These are phyloP conservation scores for Notechis scutatus DNA, from an alignment of 2,113 vertebrate genomes.

Conservation along the genomic window DNA sequence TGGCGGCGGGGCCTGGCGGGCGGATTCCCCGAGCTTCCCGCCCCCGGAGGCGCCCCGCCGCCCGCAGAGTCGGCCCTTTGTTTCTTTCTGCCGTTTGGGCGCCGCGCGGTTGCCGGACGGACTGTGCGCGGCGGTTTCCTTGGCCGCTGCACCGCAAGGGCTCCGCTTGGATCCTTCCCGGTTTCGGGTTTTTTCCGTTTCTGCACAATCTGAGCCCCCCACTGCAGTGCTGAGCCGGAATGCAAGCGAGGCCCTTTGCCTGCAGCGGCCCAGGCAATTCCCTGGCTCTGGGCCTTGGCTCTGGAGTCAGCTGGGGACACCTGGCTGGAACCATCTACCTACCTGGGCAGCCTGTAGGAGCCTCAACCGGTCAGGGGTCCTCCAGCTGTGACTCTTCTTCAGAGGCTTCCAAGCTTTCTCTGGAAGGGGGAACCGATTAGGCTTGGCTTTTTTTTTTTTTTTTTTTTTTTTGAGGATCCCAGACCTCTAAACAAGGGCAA, in stretches of 20 bases:
- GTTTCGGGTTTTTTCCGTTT: neutral
- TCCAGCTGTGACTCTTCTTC: neutral
- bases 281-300: neutral
- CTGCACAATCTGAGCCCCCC: neutral
- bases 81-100: no score
- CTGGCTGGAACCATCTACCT: neutral
- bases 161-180: neutral
- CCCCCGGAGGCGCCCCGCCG: neutral
- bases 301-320: neutral
- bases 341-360: neutral
- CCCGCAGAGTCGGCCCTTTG: neutral
- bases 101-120: neutral
- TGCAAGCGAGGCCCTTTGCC: neutral
- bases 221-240: neutral
- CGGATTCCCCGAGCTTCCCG: neutral
- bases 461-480: neutral
- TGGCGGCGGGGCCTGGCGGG: neutral
- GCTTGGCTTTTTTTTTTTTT: neutral
- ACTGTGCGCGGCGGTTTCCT: fast-evolving
- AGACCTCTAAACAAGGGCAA: neutral
- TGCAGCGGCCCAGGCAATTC: neutral
- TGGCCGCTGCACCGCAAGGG: neutral
- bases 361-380: neutral
- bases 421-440: neutral
- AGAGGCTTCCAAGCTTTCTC: neutral